Evolutionary conservation across 2,113 vertebrate species (phyloP), one percentile per base, ranked within the genome.

Genomic region (Salvelinus fontinalis): DNA sequence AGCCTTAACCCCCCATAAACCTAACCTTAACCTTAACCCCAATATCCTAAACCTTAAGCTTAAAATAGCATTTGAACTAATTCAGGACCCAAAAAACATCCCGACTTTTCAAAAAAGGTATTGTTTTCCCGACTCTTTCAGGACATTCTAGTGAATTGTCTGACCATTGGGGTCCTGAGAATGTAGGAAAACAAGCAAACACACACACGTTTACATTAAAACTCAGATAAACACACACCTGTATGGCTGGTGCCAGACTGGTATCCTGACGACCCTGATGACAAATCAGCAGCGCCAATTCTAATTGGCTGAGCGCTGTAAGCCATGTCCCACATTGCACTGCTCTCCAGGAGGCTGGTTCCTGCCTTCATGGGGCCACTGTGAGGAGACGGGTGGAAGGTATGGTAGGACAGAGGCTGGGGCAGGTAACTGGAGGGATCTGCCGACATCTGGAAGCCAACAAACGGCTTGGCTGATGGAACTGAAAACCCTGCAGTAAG

Each of bases 241-340:
- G 94, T 92, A 67, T 94, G 90, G 44, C 94, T 95, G 78, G 91
- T 86, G 57, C 86, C 87, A 0, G 94, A 93, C 69, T 94, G 90
- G 83, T 88, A 93, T 16, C 93, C 89, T 0, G 89, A 92, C 0
- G 95, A 95, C 29, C 91, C 92, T 0, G 92, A 93, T 1, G 93
- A 94, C 48, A 94, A 72, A 13, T 94, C 87, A 0, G 79, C 11
- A 0, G 78, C 11, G 3, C 83, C 89, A 1, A 83, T 84, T 81
- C 91, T 92, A 71, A 84, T 83, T 0, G 75, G 86, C 49, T 69
- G 87, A 60, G 85, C 5, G 0, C 89, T 66, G 1, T 70, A 83
- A 26, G 81, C 5, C 76, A 78, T 3, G 0, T 94, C 92, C 93
- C 94, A 95, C 67, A 84, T 81, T 71, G 76, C 29, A 18, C 1